phyloP scores from a whole-genome alignment of 2,797 vertebrate species.

The Lophotriccus pileatus region DNA sequence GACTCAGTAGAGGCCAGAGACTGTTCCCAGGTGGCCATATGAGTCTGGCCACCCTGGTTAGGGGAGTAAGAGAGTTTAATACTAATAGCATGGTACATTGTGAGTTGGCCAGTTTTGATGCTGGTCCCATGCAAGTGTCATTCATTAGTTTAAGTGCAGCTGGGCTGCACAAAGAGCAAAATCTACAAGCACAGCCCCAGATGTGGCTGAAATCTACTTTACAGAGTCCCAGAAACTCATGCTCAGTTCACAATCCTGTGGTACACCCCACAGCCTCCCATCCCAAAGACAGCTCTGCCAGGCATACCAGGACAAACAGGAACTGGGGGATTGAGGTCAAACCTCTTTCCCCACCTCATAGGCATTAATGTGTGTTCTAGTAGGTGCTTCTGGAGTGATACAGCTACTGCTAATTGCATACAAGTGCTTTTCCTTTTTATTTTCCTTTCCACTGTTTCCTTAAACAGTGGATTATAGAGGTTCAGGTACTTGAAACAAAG shows the following conservation, averaged over 20 bases:
- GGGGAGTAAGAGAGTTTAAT: background rate
- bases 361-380: background rate
- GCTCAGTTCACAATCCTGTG: background rate
- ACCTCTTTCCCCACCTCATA: background rate
- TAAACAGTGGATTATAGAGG: background rate
- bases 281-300: background rate
- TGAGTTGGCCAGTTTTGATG: background rate
- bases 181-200: background rate
- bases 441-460: too few species aligned
- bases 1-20: background rate
- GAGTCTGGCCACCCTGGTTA: conserved; percentile 26
- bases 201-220: background rate
- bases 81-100: background rate
- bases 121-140: conserved; percentile 27
- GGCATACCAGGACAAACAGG: background rate
- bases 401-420: background rate
- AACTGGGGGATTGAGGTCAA: accelerated
- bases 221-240: background rate
- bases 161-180: background rate
- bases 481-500: background rate
- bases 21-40: background rate
- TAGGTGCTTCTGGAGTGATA: background rate
- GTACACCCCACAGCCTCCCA: background rate
- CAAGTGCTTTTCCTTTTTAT: background rate
- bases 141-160: background rate